These are phyloP conservation scores for Tiliacea citrago DNA, from an alignment of 2,888 invertebrate species.

Conservation along the genomic window DNA sequence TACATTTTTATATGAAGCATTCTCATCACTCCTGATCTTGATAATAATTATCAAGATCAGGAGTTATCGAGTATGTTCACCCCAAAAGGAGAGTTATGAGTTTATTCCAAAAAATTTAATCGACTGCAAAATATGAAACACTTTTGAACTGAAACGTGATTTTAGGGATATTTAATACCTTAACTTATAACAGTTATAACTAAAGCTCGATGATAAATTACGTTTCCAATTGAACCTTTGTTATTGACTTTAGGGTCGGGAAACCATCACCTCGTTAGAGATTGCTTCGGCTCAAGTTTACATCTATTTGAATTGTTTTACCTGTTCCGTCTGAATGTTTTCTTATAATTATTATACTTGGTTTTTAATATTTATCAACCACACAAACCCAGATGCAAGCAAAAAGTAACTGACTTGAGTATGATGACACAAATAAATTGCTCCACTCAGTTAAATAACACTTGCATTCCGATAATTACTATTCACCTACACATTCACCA, in stretches of 20 bases:
- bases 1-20: not conserved
- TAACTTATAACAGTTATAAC: not conserved
- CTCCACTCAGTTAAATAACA: too few species aligned
- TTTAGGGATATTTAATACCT: not conserved
- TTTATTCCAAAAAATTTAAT: not conserved
- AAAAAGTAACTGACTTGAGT: too few species aligned
- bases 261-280: not conserved
- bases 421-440: too few species aligned
- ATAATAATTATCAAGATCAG: not conserved
- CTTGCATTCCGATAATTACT: too few species aligned
- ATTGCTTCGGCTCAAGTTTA: not conserved
- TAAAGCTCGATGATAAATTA: not conserved
- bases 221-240: not conserved
- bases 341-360: not conserved
- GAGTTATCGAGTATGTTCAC: too few species aligned
- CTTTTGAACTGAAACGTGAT: not conserved
- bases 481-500: too few species aligned
- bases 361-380: too few species aligned
- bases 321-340: not conserved
- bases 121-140: not conserved
- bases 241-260: conserved; percentile 28
- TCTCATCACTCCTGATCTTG: too few species aligned
- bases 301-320: not conserved
- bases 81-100: not conserved
- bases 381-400: too few species aligned